A percentile compares a stretch with the other conserved stretches of the same genome.
Conservation (phyloP, 1,140 invertebrate species). For the Babylonia areolata region DNA sequence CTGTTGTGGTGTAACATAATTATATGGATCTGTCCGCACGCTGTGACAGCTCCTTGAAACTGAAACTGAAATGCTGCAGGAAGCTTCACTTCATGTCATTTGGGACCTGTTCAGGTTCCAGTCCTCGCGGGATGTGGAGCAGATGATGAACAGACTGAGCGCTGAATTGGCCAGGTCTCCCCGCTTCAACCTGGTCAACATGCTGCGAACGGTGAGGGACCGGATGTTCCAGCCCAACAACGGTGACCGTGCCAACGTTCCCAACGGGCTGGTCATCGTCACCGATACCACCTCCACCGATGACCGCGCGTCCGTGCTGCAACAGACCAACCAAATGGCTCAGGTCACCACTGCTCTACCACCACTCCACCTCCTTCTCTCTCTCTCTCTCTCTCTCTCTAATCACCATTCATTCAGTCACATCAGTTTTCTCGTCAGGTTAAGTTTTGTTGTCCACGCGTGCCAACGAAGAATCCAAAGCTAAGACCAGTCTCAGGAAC, state of each 20-base stretch:
- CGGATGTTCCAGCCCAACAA: slow-evolving; percentile 47
- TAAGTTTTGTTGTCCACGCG: no score
- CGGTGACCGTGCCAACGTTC: slow-evolving; percentile 60
- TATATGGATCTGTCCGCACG: no score
- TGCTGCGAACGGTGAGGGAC: slow-evolving; percentile 23
- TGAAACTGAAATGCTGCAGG: no score
- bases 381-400: not conserved
- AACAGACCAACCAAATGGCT: not conserved
- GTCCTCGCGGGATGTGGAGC: slow-evolving; percentile 10
- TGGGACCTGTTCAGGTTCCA: slow-evolving; percentile 20
- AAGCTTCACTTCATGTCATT: no score
- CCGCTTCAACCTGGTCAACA: slow-evolving; percentile 42
- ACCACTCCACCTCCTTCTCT: not conserved
- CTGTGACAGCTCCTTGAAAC: no score
- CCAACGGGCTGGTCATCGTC: slow-evolving; percentile 63
- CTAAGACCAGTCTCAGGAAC: no score
- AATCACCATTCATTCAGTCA: no score
- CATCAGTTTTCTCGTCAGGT: no score
- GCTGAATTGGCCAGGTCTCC: slow-evolving; percentile 18
- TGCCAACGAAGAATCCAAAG: no score
- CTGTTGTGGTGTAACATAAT: no score
- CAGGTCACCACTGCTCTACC: not conserved
- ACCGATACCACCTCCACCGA: slow-evolving; percentile 61
- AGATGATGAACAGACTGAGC: slow-evolving; percentile 31
- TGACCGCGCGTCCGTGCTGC: slow-evolving; percentile 11